Percentiles rank a stretch among this genome's conserved stretches.
These are phyloP conservation scores for Nowickia ferox DNA, from an alignment of 2,888 invertebrate genomes.

Conservation along the genomic window DNA sequence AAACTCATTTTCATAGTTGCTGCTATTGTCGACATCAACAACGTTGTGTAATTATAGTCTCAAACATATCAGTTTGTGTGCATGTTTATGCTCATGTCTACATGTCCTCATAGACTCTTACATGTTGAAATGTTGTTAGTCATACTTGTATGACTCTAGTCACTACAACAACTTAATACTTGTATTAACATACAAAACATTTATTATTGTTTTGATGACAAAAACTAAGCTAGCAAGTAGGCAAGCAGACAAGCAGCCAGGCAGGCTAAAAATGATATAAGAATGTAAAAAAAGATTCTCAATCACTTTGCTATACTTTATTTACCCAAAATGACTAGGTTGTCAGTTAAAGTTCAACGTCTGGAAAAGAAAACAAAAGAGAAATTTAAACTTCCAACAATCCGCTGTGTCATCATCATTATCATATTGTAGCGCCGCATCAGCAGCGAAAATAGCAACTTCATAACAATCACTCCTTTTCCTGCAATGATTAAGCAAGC, in stretches of 20 bases:
- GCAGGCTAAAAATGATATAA: background rate
- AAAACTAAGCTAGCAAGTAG: constrained; percentile 29
- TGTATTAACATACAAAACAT: constrained; percentile 35
- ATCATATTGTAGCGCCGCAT: background rate
- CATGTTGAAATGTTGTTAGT: constrained; percentile 50
- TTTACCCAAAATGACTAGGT: background rate
- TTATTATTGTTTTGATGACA: constrained; percentile 48
- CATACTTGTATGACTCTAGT: constrained; percentile 38
- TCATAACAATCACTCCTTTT: constrained; percentile 40
- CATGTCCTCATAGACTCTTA: constrained; percentile 26
- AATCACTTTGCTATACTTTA: constrained; percentile 18
- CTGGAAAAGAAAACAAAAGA: constrained; percentile 20
- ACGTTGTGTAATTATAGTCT: constrained; percentile 46
- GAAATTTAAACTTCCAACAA: constrained; percentile 11
- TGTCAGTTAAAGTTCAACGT: constrained; percentile 43
- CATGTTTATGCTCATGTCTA: constrained; percentile 12
- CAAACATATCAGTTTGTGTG: constrained; percentile 40
- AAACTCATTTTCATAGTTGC: constrained; percentile 58
- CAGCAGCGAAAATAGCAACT: background rate
- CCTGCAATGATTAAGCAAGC: constrained; percentile 4
- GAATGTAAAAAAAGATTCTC: background rate
- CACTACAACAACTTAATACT: constrained; percentile 38
- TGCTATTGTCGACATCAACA: constrained; percentile 32
- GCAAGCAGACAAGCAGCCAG: background rate
- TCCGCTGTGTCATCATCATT: constrained; percentile 9